Conservation (phyloP, 2,113 vertebrate species). For the Peucedramus taeniatus region DNA sequence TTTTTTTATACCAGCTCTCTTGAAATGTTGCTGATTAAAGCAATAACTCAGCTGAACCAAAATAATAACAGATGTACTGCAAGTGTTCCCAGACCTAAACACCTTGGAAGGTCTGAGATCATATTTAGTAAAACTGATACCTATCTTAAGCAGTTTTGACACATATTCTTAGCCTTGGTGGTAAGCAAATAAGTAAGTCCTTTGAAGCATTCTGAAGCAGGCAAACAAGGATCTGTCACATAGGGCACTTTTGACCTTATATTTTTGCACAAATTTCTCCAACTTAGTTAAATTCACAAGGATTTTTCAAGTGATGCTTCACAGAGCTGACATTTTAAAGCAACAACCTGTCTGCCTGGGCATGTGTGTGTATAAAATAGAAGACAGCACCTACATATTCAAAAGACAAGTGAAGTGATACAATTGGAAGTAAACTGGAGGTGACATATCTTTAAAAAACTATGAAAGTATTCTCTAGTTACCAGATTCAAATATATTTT, state of each 20-base stretch:
- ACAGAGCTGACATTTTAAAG: constrained; percentile 44
- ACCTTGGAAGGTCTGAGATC: constrained; percentile 64
- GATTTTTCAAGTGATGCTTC: constrained; percentile 46
- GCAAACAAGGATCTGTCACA: not conserved
- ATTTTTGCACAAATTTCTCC: constrained; percentile 46
- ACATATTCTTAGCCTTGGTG: constrained; percentile 7
- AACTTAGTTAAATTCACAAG: constrained; percentile 33
- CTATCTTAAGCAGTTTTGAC: constrained; percentile 65
- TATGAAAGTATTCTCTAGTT: not conserved
- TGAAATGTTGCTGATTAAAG: constrained; percentile 65
- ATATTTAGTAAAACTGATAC: constrained; percentile 55
- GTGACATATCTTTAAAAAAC: not conserved
- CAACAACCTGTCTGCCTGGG: not conserved
- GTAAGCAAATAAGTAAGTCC: constrained; percentile 16
- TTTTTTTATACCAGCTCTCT: not conserved
- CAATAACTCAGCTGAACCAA: constrained; percentile 57
- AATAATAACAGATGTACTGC: constrained; percentile 71
- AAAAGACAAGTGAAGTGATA: not conserved
- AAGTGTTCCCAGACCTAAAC: constrained; percentile 67
- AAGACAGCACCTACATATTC: not conserved
- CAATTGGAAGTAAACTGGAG: not conserved
- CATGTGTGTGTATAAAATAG: not conserved
- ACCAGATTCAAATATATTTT: not conserved
- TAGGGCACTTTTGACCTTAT: constrained; percentile 37
- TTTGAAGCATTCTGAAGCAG: constrained; percentile 45